Base-by-base conservation (phyloP, 2,888 invertebrate species). In the Plebejus melissa region DNA sequence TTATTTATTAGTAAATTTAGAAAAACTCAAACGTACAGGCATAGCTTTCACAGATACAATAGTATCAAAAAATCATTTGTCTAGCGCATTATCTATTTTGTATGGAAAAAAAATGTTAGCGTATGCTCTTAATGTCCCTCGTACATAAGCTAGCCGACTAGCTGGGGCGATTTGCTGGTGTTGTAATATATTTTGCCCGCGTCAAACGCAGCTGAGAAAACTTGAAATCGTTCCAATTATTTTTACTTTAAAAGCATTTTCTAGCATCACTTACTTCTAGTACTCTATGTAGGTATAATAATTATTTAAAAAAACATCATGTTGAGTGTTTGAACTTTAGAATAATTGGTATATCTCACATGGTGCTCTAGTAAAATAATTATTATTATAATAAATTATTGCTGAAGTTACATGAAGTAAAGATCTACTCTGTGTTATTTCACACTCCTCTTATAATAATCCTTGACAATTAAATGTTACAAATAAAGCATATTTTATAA, bases 211-310 rank as follows among this genome's bases (percentile, higher is more conserved):
- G 78, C 77, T 78, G 79, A 65, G 79, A 79, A 79, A 79, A 79
- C 78, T 79, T 79, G 79, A 79, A 79, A 77, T 77, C 78, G 79
- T 77, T 80, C 79, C 79, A 80, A 80, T 80, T 80, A 79, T 79
- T 79, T 80, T 22, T 22, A 22, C 77, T 79, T 80, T 80, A 77
- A 80, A 80, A 80, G 79, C 79, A 79, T 80, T 79, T 80, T 80
- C 79, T 79, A 80, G 78, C 78, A 79, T 78, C 79, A 78, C 76
- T 77, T 71, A 71, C 74, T 76, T 77, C 76, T 54, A 70, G 28
- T 41, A 57, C 71, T 58, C n/a, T 57, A 65, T 32, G 36, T 58
- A 58, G 58, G 58, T 65, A 69, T 50, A n/a, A 36, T 46, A n/a
- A 36, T 46, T 69, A 41, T 58, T 22, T 22, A 7, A 70, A 3